Base-by-base conservation (phyloP, 1,140 invertebrate genomes). In the Drosophila prosaltans region DNA sequence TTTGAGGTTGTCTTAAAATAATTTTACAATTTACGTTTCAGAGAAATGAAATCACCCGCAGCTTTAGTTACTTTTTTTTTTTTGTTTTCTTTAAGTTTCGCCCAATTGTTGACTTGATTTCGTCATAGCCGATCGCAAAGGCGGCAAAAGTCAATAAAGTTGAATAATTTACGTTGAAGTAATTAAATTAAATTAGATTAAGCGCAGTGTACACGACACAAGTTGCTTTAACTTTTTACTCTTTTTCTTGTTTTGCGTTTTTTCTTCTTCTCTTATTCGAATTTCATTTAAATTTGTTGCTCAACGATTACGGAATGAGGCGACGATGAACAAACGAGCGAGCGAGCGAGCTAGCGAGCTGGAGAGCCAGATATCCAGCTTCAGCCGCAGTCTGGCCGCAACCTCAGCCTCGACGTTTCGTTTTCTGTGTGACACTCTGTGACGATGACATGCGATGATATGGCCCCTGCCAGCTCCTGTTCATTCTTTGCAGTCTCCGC, bases 121-220 rank as follows among this genome's bases (percentile, higher is more conserved):
- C n/a, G 28, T 21, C 55, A 39, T 39, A 36, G n/a, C 8, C 55
- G 55, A 16, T 58, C 55, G 21, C 8, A n/a, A n/a, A 51, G 45
- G 21, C 45, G 45, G 45, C 45, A 51, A 70, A 67, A 63, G 66
- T 39, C 74, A 72, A 78, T 83, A 72, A 83, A 83, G 72, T 78
- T 80, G 60, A 65, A 68, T 77, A 84, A 74, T 78, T 78, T 80
- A 84, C 64, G 63, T 30, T 70, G 64, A 64, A 65, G 81, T 83
- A 84, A 82, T 86, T 81, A 86, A 85, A 82, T 85, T 58, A 86
- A 85, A 82, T 85, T 58, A 86, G 86, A 82, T 82, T 79, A 77
- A 86, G 81, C 66, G 16, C 16, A 16, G 16, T 16, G 16, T 16
- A 59, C 72, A 69, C 70, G 75, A 86, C 81, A 60, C 70, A 81